These are phyloP conservation scores for Holotrichia oblita DNA, from an alignment of 1,140 invertebrate genomes.

Conservation along the genomic window DNA sequence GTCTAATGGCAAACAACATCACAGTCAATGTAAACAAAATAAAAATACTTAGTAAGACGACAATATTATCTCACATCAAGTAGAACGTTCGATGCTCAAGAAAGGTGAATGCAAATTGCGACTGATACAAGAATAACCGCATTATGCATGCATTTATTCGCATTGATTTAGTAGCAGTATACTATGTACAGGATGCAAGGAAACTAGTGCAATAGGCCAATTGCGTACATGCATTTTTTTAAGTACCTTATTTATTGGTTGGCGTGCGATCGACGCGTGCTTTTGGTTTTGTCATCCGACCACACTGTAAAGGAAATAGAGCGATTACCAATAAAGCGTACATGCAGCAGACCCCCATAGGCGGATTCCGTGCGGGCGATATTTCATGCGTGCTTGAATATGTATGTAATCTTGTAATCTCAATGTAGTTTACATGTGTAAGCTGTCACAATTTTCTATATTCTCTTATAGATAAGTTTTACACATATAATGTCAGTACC, in stretches of 20 bases:
- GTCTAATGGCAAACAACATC: no score
- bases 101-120: conserved; percentile 1
- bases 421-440: no score
- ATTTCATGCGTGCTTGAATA: conserved; percentile 15
- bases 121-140: neutral
- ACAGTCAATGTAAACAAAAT: no score
- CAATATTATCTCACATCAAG: neutral
- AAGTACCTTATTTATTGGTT: neutral
- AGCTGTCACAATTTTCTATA: no score
- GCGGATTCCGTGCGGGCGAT: neutral
- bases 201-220: conserved; percentile 15
- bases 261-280: neutral
- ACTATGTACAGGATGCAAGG: neutral
- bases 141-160: neutral
- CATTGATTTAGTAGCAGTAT: neutral
- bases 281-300: neutral
- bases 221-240: neutral
- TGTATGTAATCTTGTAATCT: conserved; percentile 7
- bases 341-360: neutral
- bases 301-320: neutral
- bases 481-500: no score
- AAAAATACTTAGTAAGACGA: neutral
- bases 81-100: neutral
- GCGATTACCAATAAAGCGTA: neutral
- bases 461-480: no score